Percentiles rank a stretch among this genome's conserved stretches.
Evolutionary conservation across 2,888 invertebrate genomes (phyloP).

Genomic region (Tenodera sinensis): DNA sequence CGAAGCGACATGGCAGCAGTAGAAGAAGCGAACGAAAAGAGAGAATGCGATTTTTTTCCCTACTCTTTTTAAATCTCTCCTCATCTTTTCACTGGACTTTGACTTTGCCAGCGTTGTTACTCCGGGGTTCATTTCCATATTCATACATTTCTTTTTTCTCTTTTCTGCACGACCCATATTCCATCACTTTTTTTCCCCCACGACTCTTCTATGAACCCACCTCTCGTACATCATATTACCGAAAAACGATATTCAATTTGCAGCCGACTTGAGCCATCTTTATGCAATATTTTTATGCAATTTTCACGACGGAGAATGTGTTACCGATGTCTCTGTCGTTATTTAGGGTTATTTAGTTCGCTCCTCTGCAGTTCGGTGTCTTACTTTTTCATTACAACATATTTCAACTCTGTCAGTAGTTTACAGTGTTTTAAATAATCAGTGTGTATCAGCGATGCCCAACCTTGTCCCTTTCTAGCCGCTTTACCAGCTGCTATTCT

Average conservation of each 20-base stretch:
- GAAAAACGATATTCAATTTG: background rate
- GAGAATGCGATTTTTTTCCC: background rate
- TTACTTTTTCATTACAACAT: no score
- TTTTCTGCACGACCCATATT: background rate
- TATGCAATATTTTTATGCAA: background rate
- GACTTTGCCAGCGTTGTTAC: background rate
- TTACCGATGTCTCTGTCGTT: background rate
- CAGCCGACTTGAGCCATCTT: background rate
- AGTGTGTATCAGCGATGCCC: no score
- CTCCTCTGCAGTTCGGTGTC: background rate
- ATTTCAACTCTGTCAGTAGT: no score
- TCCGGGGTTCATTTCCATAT: background rate
- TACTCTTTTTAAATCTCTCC: background rate
- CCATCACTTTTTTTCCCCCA: background rate
- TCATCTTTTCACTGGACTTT: background rate
- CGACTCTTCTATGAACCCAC: background rate
- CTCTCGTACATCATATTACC: background rate
- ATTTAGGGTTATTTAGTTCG: background rate
- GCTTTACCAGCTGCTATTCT: no score
- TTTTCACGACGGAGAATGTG: background rate
- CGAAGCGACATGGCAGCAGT: background rate
- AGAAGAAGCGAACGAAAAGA: background rate
- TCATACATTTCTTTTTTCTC: background rate
- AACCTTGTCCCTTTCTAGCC: no score
- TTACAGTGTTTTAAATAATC: no score